A percentile compares a stretch with the other conserved stretches of the same genome.
Evolutionary conservation across 2,888 invertebrate genomes (phyloP).

Genomic region (Furcula furcula): DNA sequence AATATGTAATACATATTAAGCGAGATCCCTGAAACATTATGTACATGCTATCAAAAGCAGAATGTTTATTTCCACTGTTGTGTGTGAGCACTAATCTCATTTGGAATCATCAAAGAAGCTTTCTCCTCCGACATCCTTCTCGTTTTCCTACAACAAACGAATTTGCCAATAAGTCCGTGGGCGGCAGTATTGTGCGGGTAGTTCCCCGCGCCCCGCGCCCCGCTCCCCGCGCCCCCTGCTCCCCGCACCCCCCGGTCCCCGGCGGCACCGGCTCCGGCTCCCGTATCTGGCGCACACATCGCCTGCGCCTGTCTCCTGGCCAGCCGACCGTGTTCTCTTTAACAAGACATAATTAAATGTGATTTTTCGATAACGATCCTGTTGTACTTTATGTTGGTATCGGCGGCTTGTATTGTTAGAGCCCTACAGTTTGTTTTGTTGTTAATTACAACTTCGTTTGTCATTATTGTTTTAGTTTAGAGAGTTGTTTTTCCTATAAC

Average conservation of each 20-base stretch:
- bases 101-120: neutral
- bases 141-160: conserved; percentile 1
- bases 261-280: neutral
- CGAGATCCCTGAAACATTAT: no score
- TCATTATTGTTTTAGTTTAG: no score
- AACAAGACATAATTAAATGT: neutral
- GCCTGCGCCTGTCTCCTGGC: neutral
- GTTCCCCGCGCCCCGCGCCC: neutral
- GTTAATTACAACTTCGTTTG: no score
- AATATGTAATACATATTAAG: no score
- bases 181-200: neutral
- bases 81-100: neutral
- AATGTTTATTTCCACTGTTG: no score
- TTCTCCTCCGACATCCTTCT: no score
- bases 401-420: no score
- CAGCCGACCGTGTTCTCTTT: neutral
- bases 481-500: no score
- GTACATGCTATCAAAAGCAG: no score
- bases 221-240: neutral
- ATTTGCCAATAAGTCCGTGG: neutral
- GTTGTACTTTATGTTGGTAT: neutral
- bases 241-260: neutral
- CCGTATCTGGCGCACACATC: neutral
- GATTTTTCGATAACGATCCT: neutral
- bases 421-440: no score